Evolutionary conservation across 2,797 vertebrate species (phyloP).

Genomic region (Spinibarbus caldwelli): DNA sequence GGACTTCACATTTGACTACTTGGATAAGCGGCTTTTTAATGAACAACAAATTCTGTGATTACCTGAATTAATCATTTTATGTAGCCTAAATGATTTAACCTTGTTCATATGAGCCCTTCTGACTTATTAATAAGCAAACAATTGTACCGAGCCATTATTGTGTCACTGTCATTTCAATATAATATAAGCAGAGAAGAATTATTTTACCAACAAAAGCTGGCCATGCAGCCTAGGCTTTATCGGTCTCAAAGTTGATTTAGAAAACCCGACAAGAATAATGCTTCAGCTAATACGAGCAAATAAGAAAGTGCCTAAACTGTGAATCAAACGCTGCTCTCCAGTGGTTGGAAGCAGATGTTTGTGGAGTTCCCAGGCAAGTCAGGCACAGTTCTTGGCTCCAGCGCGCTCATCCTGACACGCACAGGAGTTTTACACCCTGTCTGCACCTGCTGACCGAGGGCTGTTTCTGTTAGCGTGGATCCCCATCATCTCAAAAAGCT

Average conservation of each 20-base stretch:
- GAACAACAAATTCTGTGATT: background rate
- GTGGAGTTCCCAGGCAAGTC: conserved; percentile 49
- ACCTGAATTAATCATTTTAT: background rate
- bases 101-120: background rate
- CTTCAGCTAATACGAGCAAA: background rate
- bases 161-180: background rate
- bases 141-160: background rate
- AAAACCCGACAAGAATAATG: conserved; percentile 20
- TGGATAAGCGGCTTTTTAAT: background rate
- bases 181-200: too few species aligned
- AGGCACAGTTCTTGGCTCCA: conserved; percentile 39
- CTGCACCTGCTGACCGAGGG: conserved; percentile 47
- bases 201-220: background rate
- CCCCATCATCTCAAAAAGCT: background rate
- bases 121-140: background rate
- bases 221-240: background rate
- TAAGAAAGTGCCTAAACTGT: conserved; percentile 3
- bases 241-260: background rate
- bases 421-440: conserved; percentile 29
- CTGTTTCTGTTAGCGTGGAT: conserved; percentile 30
- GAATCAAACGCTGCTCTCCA: conserved; percentile 22
- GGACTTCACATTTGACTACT: background rate
- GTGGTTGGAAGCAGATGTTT: conserved; percentile 38
- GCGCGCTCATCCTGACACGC: conserved; percentile 32
- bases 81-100: background rate